These are phyloP conservation scores for Drosophila demipolita DNA, from an alignment of 2,888 invertebrate species.

Conservation along the genomic window DNA sequence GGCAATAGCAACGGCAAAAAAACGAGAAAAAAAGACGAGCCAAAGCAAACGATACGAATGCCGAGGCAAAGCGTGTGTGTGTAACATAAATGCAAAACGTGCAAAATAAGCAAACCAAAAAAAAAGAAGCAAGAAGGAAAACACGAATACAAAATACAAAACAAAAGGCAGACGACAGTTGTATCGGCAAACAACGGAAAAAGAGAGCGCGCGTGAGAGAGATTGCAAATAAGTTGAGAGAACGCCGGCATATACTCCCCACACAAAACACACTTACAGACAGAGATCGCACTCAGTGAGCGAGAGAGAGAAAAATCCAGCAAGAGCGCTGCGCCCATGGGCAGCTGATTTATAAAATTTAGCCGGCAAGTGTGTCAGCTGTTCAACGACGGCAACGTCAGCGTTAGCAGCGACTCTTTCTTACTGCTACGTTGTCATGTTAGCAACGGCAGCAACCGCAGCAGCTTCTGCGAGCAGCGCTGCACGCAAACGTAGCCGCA, in stretches of 20 bases:
- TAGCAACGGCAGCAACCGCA: constrained; percentile 70
- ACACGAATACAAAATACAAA: constrained; percentile 52
- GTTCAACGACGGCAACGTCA: constrained; percentile 51
- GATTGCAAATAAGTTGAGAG: constrained; percentile 29
- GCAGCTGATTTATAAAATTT: constrained; percentile 79
- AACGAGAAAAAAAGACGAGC: constrained; percentile 22
- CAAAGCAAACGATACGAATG: constrained; percentile 49
- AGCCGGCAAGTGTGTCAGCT: constrained; percentile 80
- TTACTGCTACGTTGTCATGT: constrained; percentile 68
- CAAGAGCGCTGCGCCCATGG: constrained; percentile 41
- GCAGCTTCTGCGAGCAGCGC: constrained; percentile 58
- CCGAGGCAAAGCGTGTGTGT: constrained; percentile 44
- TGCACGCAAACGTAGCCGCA: constrained; percentile 73
- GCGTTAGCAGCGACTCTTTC: constrained; percentile 30
- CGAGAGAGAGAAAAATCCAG: constrained; percentile 37
- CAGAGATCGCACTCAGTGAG: constrained; percentile 1
- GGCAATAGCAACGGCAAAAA: constrained; percentile 30
- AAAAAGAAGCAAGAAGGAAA: constrained; percentile 31
- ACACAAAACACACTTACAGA: constrained; percentile 1
- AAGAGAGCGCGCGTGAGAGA: constrained; percentile 20
- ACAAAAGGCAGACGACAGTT: constrained; percentile 48
- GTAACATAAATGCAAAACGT: constrained; percentile 62
- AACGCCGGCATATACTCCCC: constrained; percentile 40
- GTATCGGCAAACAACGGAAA: constrained; percentile 42
- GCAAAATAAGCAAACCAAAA: constrained; percentile 40